Base-by-base conservation (phyloP, 2,797 vertebrate genomes). In the Acanthis flammea region DNA sequence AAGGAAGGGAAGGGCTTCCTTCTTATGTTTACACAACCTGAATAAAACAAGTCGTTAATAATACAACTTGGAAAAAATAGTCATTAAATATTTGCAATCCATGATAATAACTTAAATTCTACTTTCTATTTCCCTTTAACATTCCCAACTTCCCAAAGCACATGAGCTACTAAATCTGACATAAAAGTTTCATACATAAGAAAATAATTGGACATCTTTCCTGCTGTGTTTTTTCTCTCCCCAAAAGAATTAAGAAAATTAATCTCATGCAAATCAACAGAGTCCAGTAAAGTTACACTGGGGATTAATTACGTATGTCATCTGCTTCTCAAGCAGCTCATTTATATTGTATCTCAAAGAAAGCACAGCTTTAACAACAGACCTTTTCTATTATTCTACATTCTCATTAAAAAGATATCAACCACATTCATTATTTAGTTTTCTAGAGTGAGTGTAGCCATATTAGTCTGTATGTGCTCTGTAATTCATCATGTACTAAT, bases 1-100 rank as follows among this genome's bases (percentile, higher is more conserved):
- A 81, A 88, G 85, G 58, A 95, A 92, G 68, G 88, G 83, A 86
- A 89, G 31, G 62, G 47, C 51, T 86, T 95, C 82, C 79, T 86
- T 73, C 76, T 77, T 51, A 47, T 42, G 55, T 55, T 83, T 86
- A 75, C 13, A 68, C 58, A 82, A 61, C n/a, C 45, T 61, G 62
- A 86, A 66, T 77, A 77, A 81, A 74, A 74, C 33, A 77, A 60
- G 39, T 60, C 8, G 3, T 86, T 86, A 92, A 63, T 77, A 92
- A 86, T 51, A 82, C 31, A 73, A 33, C 48, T 81, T 68, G 37
- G 87, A 31, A 70, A 79, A 71, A 58, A 44, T 63, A 30, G 10
- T 53, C 6, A 73, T 89, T 94, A 83, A 83, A 81, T 78, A 78
- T 44, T 88, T 91, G 79, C 55, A 78, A 61, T 47, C 31, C 41